Base-by-base conservation (phyloP, 2,888 invertebrate genomes). In the Brachyptera risi region DNA sequence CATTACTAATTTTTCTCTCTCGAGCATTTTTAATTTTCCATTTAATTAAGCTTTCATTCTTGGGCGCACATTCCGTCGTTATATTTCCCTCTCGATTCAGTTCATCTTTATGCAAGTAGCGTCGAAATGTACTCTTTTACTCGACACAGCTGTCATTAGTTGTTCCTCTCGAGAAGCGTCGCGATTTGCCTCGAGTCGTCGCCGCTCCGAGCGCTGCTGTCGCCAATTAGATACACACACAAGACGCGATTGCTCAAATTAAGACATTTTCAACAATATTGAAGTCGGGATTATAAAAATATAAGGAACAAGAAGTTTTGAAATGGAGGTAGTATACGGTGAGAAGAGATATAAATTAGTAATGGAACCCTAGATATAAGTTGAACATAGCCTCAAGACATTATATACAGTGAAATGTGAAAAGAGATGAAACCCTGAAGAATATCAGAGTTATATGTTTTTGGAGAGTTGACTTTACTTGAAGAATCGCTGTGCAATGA, bases 61-160 rank as follows among this genome's bases (percentile, higher is more conserved):
- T 21, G 21, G 11, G 31, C 13, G 15, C 40, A 38, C 13, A 3
- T 38, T n/a, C 17, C 17, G 13, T 5, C 31, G 31, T 31, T 31
- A 5, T 31, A 31, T 31, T 31, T 31, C 11, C 5, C 31, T n/a
- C n/a, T n/a, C n/a, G n/a, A 26, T 23, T n/a, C 17, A n/a, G 31
- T 51, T 51, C 51, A 51, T 51, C 51, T 51, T 31, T 51, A 51
- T 51, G 51, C 51, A 51, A 26, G 51, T 15, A 31, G 31, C 35
- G 51, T 31, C 51, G 5, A 35, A 51, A 51, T 51, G 15, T 31
- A 54, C 37, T 37, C 11, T 44, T 19, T 11, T 21, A 21, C 11
- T 11, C 4, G 24, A n/a, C 31, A 27, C 54, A 37, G 54, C 54
- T 54, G 54, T 5, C 37, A 19, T 44, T 19, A 17, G 3, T 44